A percentile compares a stretch with the other conserved stretches of the same genome.
Evolutionary conservation across 2,888 invertebrate genomes (phyloP).

Genomic region (Trypoxylon attenuatum): DNA sequence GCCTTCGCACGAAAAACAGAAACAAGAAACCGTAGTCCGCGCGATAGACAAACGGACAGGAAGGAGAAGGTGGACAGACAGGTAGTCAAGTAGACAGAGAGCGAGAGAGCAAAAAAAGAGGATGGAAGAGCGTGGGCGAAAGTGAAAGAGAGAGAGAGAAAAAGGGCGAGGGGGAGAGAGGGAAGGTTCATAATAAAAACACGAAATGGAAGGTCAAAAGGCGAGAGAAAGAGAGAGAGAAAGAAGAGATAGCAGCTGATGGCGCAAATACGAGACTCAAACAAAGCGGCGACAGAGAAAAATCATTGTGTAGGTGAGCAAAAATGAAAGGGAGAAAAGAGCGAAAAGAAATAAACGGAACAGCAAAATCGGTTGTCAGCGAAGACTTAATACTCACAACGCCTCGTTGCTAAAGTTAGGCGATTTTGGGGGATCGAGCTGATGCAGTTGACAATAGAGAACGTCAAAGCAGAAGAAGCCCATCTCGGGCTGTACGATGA

Average conservation of each 20-base stretch:
- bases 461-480: conserved; percentile 99
- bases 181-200: conserved; percentile 19
- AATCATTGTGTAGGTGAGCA: conserved; percentile 16
- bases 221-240: no score
- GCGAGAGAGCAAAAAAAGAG: neutral
- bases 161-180: neutral
- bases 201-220: conserved; percentile 12
- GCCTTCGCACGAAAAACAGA: neutral
- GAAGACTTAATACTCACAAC: conserved; percentile 83
- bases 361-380: conserved; percentile 15
- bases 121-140: no score
- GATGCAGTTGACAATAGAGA: conserved; percentile 94
- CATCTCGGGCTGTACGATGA: conserved; percentile 95
- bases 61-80: no score
- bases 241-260: conserved; percentile 37
- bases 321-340: conserved; percentile 2
- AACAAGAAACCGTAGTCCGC: neutral
- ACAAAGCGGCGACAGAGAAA: conserved; percentile 5
- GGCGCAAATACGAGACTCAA: conserved; percentile 17
- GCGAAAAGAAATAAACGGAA: conserved; percentile 2
- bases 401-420: conserved; percentile 96
- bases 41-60: neutral
- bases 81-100: no score
- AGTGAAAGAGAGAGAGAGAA: neutral
- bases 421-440: conserved; percentile 91